A percentile compares a stretch with the other conserved stretches of the same genome.
phyloP scores from a whole-genome alignment of 2,113 vertebrate species.

The Willisornis vidua region DNA sequence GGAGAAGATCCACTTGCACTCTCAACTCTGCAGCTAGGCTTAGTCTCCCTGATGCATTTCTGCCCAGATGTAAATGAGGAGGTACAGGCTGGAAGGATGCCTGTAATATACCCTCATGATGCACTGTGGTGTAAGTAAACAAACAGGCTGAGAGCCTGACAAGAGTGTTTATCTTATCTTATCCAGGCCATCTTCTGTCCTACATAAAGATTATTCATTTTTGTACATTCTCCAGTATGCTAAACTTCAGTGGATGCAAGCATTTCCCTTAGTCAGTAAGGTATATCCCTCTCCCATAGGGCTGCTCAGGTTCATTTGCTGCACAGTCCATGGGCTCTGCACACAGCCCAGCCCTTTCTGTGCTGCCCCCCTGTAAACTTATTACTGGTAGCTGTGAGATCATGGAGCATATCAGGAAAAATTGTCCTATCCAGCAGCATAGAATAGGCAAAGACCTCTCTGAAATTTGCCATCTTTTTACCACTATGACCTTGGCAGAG shows the following conservation, averaged over 20 bases:
- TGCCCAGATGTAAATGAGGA: background rate
- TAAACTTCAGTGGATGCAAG: background rate
- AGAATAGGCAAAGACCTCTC: background rate
- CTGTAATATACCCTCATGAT: background rate
- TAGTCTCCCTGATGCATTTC: background rate
- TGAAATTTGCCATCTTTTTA: background rate
- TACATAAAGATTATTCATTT: background rate
- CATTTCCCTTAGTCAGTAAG: constrained; percentile 16
- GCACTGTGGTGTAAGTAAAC: background rate
- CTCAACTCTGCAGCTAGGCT: background rate
- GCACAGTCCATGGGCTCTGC: background rate
- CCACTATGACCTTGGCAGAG: background rate
- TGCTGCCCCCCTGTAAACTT: background rate
- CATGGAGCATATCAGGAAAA: background rate
- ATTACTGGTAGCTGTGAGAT: background rate
- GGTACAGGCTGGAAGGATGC: background rate
- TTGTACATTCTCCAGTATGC: constrained; percentile 2
- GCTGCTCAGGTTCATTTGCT: background rate
- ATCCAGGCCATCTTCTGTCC: background rate
- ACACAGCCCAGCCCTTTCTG: background rate
- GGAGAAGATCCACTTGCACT: background rate
- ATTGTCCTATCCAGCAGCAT: background rate
- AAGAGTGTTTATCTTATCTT: background rate
- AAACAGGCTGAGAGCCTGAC: background rate
- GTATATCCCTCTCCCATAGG: background rate